Evolutionary conservation across 1,140 invertebrate genomes (phyloP).

Genomic region (Pseudomyrmex gracilis): DNA sequence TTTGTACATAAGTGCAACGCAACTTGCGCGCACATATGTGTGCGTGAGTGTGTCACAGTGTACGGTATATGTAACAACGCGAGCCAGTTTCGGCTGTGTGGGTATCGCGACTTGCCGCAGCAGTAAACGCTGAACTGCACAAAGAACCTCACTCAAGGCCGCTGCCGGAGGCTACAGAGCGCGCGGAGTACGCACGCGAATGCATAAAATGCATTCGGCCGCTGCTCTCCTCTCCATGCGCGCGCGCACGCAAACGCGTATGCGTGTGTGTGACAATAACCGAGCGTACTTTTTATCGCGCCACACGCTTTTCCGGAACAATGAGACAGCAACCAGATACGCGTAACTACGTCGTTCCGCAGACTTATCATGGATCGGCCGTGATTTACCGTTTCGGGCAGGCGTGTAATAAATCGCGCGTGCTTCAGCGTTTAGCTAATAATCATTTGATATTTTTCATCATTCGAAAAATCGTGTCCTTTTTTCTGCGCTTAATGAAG

Average conservation of each 20-base stretch:
- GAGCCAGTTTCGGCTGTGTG: constrained; percentile 44
- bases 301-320: constrained; percentile 81
- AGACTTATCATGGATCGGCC: constrained; percentile 9
- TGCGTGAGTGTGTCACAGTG: constrained; percentile 65
- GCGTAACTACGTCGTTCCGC: constrained; percentile 63
- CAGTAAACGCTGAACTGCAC: constrained; percentile 80
- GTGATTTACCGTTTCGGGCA: constrained; percentile 11
- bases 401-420: background rate
- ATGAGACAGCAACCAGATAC: constrained; percentile 72
- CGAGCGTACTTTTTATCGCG: constrained; percentile 54
- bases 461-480: constrained; percentile 5
- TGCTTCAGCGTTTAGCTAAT: background rate
- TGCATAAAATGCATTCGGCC: constrained; percentile 50
- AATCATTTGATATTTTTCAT: background rate
- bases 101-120: constrained; percentile 64
- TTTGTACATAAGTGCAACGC: constrained; percentile 79
- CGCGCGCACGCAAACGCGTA: constrained; percentile 54
- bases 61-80: constrained; percentile 64
- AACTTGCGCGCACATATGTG: constrained; percentile 56
- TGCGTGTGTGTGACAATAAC: constrained; percentile 12
- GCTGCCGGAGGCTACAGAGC: constrained; percentile 72
- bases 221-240: constrained; percentile 66
- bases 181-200: constrained; percentile 52
- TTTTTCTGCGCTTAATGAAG: background rate
- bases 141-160: constrained; percentile 85